Percentiles rank a stretch among this genome's conserved stretches.
These are phyloP conservation scores for Drosophila lacteicornis DNA, from an alignment of 1,140 invertebrate species.

Conservation along the genomic window DNA sequence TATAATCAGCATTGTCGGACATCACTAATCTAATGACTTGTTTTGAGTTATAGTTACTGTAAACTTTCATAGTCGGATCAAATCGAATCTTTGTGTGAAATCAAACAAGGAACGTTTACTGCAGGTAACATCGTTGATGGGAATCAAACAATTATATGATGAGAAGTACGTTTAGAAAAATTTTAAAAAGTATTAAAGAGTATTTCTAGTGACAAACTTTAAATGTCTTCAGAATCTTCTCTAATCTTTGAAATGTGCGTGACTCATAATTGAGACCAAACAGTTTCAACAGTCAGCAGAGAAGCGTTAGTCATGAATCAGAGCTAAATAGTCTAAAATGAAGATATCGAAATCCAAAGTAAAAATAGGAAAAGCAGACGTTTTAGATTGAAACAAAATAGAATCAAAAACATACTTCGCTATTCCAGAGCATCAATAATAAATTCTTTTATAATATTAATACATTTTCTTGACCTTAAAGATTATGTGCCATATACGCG, in stretches of 20 bases:
- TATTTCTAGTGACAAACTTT: not conserved
- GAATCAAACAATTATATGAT: no score
- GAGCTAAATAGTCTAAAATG: not conserved
- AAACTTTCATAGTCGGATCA: not conserved
- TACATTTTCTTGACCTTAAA: no score
- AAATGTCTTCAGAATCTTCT: not conserved
- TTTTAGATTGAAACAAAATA: not conserved
- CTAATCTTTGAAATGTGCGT: not conserved
- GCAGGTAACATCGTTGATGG: no score
- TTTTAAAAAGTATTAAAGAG: not conserved
- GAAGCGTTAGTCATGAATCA: not conserved
- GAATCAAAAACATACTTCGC: no score
- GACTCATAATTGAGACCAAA: not conserved
- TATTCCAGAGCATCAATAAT: no score
- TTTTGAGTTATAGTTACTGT: constrained; percentile 12
- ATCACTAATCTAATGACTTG: constrained; percentile 35
- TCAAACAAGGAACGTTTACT: not conserved
- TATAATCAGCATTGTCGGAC: constrained; percentile 9
- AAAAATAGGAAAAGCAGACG: no score
- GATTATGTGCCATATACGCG: no score
- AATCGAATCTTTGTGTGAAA: not conserved
- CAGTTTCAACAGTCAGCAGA: not conserved
- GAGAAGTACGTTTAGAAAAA: no score
- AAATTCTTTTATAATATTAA: no score
- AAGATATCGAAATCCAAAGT: not conserved